phyloP scores from a whole-genome alignment of 2,797 vertebrate species.

The Zalophus californianus region DNA sequence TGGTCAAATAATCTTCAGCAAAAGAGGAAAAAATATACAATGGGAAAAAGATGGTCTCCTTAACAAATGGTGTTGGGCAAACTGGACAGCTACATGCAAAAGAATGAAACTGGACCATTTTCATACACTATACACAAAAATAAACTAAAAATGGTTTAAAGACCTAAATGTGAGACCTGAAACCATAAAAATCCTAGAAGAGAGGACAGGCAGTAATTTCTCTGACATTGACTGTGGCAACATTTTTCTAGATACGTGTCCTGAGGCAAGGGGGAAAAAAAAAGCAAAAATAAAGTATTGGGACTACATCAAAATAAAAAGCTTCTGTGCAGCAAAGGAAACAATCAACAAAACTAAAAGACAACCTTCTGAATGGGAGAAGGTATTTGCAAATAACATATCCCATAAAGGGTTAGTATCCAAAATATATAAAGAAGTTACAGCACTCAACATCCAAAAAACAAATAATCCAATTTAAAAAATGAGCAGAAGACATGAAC shows the following conservation, averaged over 20 bases:
- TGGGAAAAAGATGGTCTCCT: not conserved
- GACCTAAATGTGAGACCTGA: not conserved
- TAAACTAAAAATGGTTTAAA: not conserved
- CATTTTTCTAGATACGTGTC: not conserved
- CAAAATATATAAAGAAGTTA: not conserved
- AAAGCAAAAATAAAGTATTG: not conserved
- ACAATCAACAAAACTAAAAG: not conserved
- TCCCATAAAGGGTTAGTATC: not conserved
- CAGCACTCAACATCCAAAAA: not conserved
- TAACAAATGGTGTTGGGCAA: not conserved
- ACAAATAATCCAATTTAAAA: not conserved
- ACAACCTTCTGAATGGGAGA: not conserved
- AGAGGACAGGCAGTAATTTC: not conserved
- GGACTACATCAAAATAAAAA: not conserved
- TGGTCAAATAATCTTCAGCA: not conserved
- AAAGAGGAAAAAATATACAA: not conserved
- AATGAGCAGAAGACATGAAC: not conserved
- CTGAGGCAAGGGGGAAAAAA: not conserved
- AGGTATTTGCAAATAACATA: not conserved
- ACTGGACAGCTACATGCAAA: not conserved
- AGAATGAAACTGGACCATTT: not conserved
- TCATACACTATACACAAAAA: not conserved
- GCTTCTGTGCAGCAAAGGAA: not conserved
- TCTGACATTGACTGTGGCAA: not conserved
- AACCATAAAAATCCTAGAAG: not conserved